Evolutionary conservation across 2,113 vertebrate genomes (phyloP), one percentile per base, ranked within the genome.

Genomic region (Carollia perspicillata): DNA sequence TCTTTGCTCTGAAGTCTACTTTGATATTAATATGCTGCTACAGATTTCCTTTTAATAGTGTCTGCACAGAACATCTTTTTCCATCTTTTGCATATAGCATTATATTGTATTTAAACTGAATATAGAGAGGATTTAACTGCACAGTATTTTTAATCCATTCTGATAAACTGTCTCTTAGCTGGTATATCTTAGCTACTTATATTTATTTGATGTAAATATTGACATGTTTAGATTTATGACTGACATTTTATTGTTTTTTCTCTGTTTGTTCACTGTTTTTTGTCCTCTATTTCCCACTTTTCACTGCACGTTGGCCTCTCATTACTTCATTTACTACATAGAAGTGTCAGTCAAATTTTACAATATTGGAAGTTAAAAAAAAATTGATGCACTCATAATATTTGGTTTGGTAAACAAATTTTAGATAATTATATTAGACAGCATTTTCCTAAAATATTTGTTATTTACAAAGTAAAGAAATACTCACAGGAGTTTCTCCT

Each of bases 401-500:
- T 65, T 89, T 79, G 11, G 49, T 60, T 84, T 47, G 35, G 23
- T 81, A 90, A 94, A n/a, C 23, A 84, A 81, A 35, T 68, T 83
- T 77, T 83, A 71, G 35, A 72, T 92, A 92, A 90, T 53, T 47
- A 51, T 23, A 88, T 83, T 69, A 51, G 8, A 35, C 40, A 71
- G 22, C 40, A 77, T 40, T 79, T 80, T 66, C 30, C 86, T 86
- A 95, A 78, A 89, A 63, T 69, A 94, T 63, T 85, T 69, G 3
- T 0, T 23, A 42, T 95, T 96, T 44, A 66, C 22, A 95, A 96
- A 93, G 8, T 87, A 81, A 65, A 90, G 42, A 78, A 60, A 95
- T 97, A 99, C 99, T 99, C 97, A 99, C 98, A 81, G 78, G 23
- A 84, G 95, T 53, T 84, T 98, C 98, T 97, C 97, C 98, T 87